Evolutionary conservation across 2,113 vertebrate genomes (phyloP).

Genomic region (Gymnarchus niloticus): DNA sequence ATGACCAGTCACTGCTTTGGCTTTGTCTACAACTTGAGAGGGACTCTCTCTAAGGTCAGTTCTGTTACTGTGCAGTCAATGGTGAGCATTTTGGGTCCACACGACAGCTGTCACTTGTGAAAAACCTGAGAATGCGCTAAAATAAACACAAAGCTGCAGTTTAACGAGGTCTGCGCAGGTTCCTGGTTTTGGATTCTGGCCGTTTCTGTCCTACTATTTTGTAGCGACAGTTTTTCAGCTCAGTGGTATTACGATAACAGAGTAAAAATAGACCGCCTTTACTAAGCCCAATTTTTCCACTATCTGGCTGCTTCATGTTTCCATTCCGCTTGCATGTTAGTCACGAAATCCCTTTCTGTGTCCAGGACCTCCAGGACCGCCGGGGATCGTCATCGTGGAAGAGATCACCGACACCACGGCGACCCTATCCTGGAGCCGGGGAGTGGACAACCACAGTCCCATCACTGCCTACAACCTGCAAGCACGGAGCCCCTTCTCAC

Average conservation of each 20-base stretch:
- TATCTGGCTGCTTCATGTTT: not conserved
- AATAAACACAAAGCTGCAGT: too few species aligned
- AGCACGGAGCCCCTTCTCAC: slow-evolving; percentile 90
- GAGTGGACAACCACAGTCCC: slow-evolving; percentile 92
- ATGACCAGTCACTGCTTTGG: not conserved
- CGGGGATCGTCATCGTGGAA: slow-evolving; percentile 92
- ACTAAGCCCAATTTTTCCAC: too few species aligned
- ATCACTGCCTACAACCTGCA: slow-evolving; percentile 87
- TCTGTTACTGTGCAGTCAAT: not conserved
- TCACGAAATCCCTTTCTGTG: not conserved
- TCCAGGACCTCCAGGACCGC: slow-evolving; percentile 89
- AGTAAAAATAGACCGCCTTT: not conserved
- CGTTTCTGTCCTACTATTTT: too few species aligned
- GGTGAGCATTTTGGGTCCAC: not conserved
- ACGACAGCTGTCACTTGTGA: too few species aligned
- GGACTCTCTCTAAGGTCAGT: not conserved
- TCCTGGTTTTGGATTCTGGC: not conserved
- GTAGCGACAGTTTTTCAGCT: not conserved
- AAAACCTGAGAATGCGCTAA: too few species aligned
- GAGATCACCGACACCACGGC: slow-evolving; percentile 88
- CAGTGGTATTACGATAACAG: not conserved
- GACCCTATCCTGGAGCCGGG: slow-evolving; percentile 87
- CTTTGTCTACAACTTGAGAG: not conserved
- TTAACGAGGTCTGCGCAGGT: too few species aligned
- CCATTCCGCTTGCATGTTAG: not conserved